Base-by-base conservation (phyloP, 37 sponge, comb jelly and placozoan species). In the Cladorhizidae sp. region DNA sequence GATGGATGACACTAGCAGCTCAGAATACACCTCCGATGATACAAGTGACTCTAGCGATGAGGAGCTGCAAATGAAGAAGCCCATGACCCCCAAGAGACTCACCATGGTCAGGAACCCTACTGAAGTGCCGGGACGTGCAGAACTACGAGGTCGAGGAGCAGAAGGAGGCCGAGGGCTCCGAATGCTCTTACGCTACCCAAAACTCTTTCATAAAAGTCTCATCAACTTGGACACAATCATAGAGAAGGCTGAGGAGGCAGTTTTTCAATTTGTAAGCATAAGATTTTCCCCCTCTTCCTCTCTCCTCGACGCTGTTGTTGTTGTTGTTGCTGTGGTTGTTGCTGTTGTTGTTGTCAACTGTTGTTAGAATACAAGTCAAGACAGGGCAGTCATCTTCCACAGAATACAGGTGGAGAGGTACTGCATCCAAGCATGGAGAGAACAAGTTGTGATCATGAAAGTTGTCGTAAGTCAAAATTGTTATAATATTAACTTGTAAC, bases 381-480 rank as follows among this genome's bases (percentile, higher is more conserved):
- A 84, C 0, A 73, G 67, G 49, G 90, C 85, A 14, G 41, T 35
- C 2, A 33, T 68, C 0, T 89, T 83, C 49, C 50, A 59, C 20
- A 36, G 76, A 35, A n/a, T 89, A 36, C 31, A 50, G 49, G 23
- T 49, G 20, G 61, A 89, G 54, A 83, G 45, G 65, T 56, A 52
- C 40, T 32, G 32, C 39, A 73, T 84, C 25, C 65, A 74, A 21
- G 87, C 55, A 0, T 91, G 92, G 92, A 79, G 63, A 59, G 79
- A 67, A 36, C 79, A 91, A 36, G 73, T 91, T 52, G 73, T 78
- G 51, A 57, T 70, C 23, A 79, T 86, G 75, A 83, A 83, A 55
- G 59, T 22, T 70, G 79, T 74, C 37, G 89, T 89, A 67, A 89
- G 89, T 76, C 0, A 42, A n/a, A n/a, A n/a, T n/a, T n/a, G n/a